Percentiles rank a stretch among this genome's conserved stretches.
phyloP scores from a whole-genome alignment of 1,140 invertebrate genomes.

The Ladona fulva region DNA sequence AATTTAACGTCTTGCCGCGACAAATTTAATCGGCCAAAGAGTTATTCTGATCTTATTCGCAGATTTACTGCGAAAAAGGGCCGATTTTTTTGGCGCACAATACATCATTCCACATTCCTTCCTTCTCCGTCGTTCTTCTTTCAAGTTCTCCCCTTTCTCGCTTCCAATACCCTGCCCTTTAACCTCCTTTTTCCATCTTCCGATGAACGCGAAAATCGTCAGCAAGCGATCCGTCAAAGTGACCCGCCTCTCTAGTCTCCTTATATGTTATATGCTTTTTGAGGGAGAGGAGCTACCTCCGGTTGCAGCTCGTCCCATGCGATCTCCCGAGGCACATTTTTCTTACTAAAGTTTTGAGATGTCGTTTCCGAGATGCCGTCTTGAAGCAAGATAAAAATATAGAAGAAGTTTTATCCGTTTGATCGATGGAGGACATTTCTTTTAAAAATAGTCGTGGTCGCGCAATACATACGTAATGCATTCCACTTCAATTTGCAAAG shows the following conservation, averaged over 20 bases:
- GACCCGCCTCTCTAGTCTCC: not conserved
- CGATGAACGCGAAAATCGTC: not conserved
- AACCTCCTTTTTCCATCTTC: not conserved
- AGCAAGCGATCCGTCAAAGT: slow-evolving; percentile 3
- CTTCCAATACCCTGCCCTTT: not conserved
- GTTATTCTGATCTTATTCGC: no score
- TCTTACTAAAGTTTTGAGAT: not conserved
- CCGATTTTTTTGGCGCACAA: not conserved
- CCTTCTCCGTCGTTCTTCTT: not conserved
- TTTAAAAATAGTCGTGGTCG: not conserved
- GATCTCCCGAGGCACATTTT: not conserved
- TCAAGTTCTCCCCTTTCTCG: not conserved
- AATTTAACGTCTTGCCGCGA: no score
- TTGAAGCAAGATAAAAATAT: not conserved
- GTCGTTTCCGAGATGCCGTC: not conserved
- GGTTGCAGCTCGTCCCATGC: not conserved
- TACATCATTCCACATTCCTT: not conserved
- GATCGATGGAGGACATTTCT: not conserved
- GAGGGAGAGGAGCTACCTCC: not conserved
- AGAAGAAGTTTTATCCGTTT: not conserved
- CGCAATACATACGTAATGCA: not conserved
- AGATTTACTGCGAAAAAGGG: not conserved
- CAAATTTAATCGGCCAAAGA: no score
- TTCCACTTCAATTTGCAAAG: not conserved
- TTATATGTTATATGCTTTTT: slow-evolving; percentile 6